Evolutionary conservation across 2,113 vertebrate genomes (phyloP).

Genomic region (Onychorhynchus coronatus): DNA sequence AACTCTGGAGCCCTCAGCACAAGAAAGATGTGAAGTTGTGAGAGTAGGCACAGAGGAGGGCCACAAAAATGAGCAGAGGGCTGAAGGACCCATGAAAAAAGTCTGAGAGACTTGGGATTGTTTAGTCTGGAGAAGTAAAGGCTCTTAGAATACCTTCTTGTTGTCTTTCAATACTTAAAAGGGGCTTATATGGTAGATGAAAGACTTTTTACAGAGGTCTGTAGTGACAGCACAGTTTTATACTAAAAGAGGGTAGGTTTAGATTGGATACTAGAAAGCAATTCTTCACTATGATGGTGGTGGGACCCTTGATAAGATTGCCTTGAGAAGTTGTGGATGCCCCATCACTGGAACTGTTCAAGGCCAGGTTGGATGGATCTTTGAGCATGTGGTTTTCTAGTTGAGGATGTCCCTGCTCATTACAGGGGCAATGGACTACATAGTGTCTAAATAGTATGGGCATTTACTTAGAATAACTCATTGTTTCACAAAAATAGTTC

Average conservation of each 20-base stretch:
- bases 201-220: background rate
- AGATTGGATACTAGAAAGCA: background rate
- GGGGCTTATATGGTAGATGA: too few relatives aligned
- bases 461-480: background rate
- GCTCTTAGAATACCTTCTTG: background rate
- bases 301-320: background rate
- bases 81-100: background rate
- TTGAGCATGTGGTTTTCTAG: background rate
- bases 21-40: background rate
- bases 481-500: background rate
- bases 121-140: background rate
- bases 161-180: background rate
- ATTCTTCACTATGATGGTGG: background rate
- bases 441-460: background rate
- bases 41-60: background rate
- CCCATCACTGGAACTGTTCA: background rate
- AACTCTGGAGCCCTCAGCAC: background rate
- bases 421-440: fast-evolving
- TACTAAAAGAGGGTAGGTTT: background rate
- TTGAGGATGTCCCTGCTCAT: background rate
- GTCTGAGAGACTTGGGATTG: background rate
- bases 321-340: background rate
- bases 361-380: background rate
- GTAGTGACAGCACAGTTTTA: background rate
- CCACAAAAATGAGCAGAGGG: background rate